phyloP scores from a whole-genome alignment of 2,113 vertebrate species.

The Peromyscus polionotus region DNA sequence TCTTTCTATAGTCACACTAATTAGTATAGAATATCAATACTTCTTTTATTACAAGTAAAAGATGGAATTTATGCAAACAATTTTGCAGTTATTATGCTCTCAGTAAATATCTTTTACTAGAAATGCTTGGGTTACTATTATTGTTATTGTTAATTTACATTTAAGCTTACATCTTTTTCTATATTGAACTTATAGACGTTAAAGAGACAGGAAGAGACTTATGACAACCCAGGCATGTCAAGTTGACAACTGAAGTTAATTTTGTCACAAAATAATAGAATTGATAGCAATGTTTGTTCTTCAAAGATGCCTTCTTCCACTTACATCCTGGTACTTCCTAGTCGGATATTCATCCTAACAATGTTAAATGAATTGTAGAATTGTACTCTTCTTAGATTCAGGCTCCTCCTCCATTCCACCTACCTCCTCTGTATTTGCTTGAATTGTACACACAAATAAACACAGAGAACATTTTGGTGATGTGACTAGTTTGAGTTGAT shows the following conservation, averaged over 20 bases:
- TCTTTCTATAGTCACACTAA: neutral
- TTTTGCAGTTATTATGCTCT: conserved; percentile 34
- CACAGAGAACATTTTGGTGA: neutral
- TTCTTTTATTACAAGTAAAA: conserved; percentile 50
- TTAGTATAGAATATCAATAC: conserved; percentile 31
- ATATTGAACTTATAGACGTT: neutral
- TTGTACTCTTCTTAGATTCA: neutral
- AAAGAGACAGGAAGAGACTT: neutral
- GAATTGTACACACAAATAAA: neutral
- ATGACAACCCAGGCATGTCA: neutral
- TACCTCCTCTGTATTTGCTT: neutral
- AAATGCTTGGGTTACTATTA: neutral
- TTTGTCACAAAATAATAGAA: neutral
- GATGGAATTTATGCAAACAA: neutral
- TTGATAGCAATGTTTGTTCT: neutral
- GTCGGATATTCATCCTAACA: neutral
- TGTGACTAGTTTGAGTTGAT: neutral
- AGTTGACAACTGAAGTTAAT: neutral
- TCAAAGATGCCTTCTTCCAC: neutral
- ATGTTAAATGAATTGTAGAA: neutral
- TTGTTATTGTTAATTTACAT: conserved; percentile 14
- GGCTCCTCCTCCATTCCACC: neutral
- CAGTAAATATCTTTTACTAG: conserved; percentile 36
- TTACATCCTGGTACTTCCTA: neutral
- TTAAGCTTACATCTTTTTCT: conserved; percentile 15